These are phyloP conservation scores for Porites cylindrica DNA, from an alignment of 92 coral and sea anemone species.

Conservation along the genomic window DNA sequence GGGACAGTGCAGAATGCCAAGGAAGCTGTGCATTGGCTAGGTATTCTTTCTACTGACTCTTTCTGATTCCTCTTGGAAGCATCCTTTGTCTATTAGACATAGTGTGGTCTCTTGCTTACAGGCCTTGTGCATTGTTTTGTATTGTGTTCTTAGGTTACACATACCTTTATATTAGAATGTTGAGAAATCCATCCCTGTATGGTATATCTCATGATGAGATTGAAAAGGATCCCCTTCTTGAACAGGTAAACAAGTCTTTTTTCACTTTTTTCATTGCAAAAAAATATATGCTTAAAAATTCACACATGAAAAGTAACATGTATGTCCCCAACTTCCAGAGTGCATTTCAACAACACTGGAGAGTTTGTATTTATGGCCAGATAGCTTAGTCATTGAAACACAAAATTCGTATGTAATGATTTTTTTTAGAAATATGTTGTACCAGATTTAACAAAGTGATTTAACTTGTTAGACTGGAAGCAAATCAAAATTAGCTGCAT, in stretches of 20 bases:
- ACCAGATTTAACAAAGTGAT: too few species aligned
- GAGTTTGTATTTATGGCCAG: too few species aligned
- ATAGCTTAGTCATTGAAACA: too few species aligned
- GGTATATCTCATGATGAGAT: slow-evolving; percentile 94
- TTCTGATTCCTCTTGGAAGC: background rate
- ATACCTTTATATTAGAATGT: slow-evolving; percentile 95
- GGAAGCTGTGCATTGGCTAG: slow-evolving; percentile 98
- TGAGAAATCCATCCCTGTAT: slow-evolving; percentile 92
- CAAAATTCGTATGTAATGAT: too few species aligned
- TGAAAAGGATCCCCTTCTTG: slow-evolving; percentile 92
- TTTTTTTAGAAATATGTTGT: too few species aligned
- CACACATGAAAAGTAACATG: too few species aligned
- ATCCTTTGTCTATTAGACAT: too few species aligned
- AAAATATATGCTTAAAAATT: too few species aligned
- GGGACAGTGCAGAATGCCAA: slow-evolving; percentile 99
- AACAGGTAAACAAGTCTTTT: slow-evolving; percentile 68
- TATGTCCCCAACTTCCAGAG: too few species aligned
- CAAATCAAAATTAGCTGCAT: too few species aligned
- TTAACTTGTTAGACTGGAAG: too few species aligned
- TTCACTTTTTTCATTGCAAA: background rate
- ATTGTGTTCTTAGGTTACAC: slow-evolving; percentile 79
- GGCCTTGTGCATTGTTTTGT: background rate
- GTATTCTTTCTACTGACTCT: slow-evolving; percentile 40
- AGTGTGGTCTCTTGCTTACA: background rate
- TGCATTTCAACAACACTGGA: too few species aligned